Evolutionary conservation across 2,797 vertebrate species (phyloP).

Genomic region (Jordanella pulchra): DNA sequence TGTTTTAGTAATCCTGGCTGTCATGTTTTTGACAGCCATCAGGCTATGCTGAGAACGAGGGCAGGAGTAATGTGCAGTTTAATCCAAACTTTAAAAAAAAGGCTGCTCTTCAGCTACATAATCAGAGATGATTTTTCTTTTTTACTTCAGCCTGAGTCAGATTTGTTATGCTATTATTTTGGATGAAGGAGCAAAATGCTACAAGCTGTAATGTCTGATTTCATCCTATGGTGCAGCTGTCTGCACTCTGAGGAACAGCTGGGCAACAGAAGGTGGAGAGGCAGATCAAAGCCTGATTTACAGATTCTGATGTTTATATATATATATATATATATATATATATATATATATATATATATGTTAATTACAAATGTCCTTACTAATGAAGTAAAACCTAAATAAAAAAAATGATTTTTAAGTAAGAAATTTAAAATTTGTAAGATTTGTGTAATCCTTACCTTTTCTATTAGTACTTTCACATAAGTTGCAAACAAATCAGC

Average conservation of each 20-base stretch:
- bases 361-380: no score
- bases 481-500: no score
- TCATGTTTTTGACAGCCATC: not conserved
- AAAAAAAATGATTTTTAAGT: no score
- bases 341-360: no score
- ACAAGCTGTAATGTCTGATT: constrained; percentile 11
- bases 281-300: constrained; percentile 25
- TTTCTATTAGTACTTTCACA: no score
- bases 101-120: constrained; percentile 19
- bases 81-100: constrained; percentile 43
- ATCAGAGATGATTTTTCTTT: constrained; percentile 30
- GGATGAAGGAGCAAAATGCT: constrained; percentile 19
- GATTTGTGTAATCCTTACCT: no score
- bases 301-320: constrained; percentile 19
- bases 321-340: no score
- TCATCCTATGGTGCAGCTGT: constrained; percentile 38
- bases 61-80: constrained; percentile 7
- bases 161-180: constrained; percentile 42
- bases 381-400: no score
- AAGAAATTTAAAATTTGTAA: no score
- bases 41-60: not conserved
- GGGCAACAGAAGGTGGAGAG: constrained; percentile 1
- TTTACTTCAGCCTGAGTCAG: constrained; percentile 32
- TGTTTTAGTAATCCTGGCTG: not conserved
- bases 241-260: constrained; percentile 2